These are phyloP conservation scores for Pitta sordida DNA, from an alignment of 2,113 vertebrate species.

Conservation along the genomic window DNA sequence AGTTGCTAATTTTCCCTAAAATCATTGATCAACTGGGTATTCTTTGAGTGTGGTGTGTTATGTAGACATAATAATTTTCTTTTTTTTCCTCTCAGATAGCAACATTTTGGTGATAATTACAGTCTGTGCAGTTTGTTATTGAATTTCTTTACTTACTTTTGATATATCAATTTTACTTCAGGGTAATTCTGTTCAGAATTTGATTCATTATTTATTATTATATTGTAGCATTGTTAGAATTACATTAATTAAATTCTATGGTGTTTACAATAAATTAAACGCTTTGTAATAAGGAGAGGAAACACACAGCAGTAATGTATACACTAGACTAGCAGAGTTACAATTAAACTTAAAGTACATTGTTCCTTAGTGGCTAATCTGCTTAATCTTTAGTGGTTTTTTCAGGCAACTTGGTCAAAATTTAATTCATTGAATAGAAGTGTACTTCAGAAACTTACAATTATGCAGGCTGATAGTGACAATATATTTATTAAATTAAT, in stretches of 20 bases:
- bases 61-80: neutral
- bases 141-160: neutral
- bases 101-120: neutral
- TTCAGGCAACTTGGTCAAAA: neutral
- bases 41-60: neutral
- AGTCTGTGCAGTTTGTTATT: neutral
- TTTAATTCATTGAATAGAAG: neutral
- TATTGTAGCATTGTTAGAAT: neutral
- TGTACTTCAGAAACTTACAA: neutral
- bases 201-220: neutral
- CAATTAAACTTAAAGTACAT: slow-evolving; percentile 3
- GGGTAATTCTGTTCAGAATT: neutral
- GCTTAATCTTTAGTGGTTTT: slow-evolving; percentile 18
- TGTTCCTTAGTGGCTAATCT: slow-evolving; percentile 10
- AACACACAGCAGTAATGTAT: neutral
- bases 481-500: neutral
- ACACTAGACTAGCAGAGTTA: neutral
- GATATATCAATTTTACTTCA: neutral
- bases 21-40: neutral
- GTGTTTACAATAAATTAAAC: slow-evolving; percentile 20
- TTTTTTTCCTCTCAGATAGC: neutral
- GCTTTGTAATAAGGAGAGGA: neutral
- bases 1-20: neutral
- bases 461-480: neutral
- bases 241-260: neutral